Percentiles rank a stretch among this genome's conserved stretches.
Conservation (phyloP, 2,113 vertebrate genomes). For the Glaucomys volans region DNA sequence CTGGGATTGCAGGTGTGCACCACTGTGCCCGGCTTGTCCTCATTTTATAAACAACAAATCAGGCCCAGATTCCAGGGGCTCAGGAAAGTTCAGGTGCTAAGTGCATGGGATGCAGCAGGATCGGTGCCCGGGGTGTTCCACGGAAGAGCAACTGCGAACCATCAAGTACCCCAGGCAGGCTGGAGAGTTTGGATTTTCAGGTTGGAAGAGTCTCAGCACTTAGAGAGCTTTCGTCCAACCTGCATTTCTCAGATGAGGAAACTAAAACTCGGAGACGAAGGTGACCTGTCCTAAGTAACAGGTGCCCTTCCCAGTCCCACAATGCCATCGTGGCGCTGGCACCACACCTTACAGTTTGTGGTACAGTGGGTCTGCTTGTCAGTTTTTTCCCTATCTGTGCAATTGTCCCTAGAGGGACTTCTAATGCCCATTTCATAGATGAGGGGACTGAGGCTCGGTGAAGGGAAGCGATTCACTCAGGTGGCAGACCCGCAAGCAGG, state of each 20-base stretch:
- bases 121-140: neutral
- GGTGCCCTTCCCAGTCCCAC: neutral
- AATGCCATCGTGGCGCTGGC: rapidly evolving
- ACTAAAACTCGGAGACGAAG: neutral
- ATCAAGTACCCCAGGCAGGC: no score
- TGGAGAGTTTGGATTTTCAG: neutral
- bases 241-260: neutral
- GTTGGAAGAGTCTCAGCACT: neutral
- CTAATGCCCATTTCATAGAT: neutral
- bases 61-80: neutral
- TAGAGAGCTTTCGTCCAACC: neutral
- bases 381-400: neutral
- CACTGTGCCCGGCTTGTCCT: no score
- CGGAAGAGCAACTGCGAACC: neutral
- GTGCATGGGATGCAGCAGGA: neutral
- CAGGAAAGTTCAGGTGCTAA: neutral
- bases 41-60: neutral
- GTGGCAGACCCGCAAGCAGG: neutral
- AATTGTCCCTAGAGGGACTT: rapidly evolving
- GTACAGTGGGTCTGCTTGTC: neutral
- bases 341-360: neutral
- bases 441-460: neutral
- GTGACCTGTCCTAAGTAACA: neutral
- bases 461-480: neutral
- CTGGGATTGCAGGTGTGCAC: no score